A percentile compares a stretch with the other conserved stretches of the same genome.
Conservation (phyloP, 2,113 vertebrate species). For the Corvus cornix region DNA sequence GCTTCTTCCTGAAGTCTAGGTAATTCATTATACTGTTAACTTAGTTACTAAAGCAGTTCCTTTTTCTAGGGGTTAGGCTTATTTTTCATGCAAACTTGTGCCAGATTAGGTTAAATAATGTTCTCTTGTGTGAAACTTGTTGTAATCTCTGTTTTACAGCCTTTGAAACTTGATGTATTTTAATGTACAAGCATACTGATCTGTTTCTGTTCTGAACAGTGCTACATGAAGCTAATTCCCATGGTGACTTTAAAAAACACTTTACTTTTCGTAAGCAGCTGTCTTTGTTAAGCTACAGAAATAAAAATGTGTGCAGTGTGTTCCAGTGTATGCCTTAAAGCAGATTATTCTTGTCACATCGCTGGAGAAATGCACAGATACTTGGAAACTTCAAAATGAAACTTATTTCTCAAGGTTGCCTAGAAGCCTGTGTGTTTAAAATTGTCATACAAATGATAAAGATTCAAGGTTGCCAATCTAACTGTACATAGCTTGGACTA, state of each 20-base stretch:
- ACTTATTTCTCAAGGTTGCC: background rate
- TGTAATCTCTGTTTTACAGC: background rate
- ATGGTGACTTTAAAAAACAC: background rate
- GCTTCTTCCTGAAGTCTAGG: background rate
- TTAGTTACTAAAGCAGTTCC: background rate
- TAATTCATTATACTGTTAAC: background rate
- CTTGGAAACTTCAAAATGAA: background rate
- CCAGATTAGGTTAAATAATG: background rate
- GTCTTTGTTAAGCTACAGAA: background rate
- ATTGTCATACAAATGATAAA: background rate
- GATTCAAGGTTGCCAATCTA: background rate
- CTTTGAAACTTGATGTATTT: background rate
- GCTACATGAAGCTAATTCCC: background rate
- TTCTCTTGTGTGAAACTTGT: background rate
- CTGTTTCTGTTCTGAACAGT: background rate
- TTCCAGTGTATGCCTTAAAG: background rate
- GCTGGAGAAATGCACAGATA: background rate
- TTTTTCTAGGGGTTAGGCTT: background rate
- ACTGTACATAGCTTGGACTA: background rate
- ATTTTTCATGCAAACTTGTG: background rate
- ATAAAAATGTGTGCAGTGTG: background rate
- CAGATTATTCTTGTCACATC: background rate
- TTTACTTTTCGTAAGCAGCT: background rate
- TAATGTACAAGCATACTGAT: background rate
- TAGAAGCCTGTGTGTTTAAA: background rate